Evolutionary conservation across 2,797 vertebrate species (phyloP), one percentile per base, ranked within the genome.

Genomic region (Neomorphus geoffroyi): DNA sequence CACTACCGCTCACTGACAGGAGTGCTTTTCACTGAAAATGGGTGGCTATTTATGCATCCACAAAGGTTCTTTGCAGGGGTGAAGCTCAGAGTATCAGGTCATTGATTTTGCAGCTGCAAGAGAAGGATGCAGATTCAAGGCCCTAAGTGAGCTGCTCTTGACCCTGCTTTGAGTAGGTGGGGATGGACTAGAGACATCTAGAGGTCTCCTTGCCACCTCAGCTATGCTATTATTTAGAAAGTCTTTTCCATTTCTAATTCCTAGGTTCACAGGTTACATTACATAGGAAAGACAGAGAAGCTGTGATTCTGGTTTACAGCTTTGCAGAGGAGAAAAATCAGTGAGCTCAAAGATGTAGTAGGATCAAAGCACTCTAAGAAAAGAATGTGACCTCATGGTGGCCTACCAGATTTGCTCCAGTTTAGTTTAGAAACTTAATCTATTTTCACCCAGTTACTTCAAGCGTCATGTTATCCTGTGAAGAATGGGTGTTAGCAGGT

Each of bases 401-500:
- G 30, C 69, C 77, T 86, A 75, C 50, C 1, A 18, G 77, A 88
- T 92, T 92, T 73, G 21, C 32, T 81, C 13, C 48, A 56, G 60
- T 86, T 93, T 72, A 75, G 51, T 93, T 88, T 77, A 73, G 69
- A 82, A 82, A 28, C 61, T 69, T 77, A 18, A 54, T 54, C 39
- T 73, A 35, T 86, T 96, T 92, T 86, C 78, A 88, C 14, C 16
- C 8, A 1, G 33, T 73, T 84, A 78, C 33, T 60, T 86, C 48
- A 91, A 82, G 71, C 4, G 13, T 75, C 69, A 93, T 69, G 70
- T 92, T 88, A 74, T 53, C 37, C 83, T 67, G 37, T 77, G 88
- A 85, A 35, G 67, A 87, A 80, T 33, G 53, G 64, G 54, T 93
- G 71, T 70, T 93, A 94, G 81, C 89, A 94, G 60, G 85, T 92